Conservation (phyloP, 2,888 invertebrate species). For the Acleris cristana region DNA sequence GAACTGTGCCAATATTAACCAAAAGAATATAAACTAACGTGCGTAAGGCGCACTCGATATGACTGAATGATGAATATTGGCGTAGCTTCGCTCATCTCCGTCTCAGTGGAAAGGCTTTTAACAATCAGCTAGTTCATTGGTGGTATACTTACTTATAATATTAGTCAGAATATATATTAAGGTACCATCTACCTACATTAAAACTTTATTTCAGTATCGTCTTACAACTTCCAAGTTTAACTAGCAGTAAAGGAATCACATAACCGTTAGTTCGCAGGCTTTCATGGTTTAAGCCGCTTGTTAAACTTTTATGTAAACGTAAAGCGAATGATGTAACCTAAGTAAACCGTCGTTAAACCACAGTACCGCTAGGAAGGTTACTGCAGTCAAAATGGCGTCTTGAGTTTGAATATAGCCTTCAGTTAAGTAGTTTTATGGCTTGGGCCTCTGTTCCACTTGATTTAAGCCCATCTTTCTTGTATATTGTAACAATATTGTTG, state of each 20-base stretch:
- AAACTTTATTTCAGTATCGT: slow-evolving; percentile 3
- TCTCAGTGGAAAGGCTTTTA: no score
- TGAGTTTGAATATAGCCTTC: neutral
- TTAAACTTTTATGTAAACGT: slow-evolving; percentile 37
- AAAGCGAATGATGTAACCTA: slow-evolving; percentile 35
- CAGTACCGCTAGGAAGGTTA: neutral
- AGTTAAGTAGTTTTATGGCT: neutral
- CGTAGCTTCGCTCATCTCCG: no score
- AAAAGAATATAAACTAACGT: no score
- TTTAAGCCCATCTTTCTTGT: no score
- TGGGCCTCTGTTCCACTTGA: neutral
- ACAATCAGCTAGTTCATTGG: no score
- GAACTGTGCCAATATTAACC: no score
- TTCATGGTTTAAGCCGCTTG: slow-evolving; percentile 35
- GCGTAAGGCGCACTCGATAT: no score
- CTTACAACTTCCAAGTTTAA: neutral
- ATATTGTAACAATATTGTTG: no score
- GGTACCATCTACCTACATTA: no score
- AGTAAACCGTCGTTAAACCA: slow-evolving; percentile 34
- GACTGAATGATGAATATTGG: no score
- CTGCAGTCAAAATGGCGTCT: slow-evolving; percentile 3
- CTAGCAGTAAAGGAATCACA: slow-evolving; percentile 20
- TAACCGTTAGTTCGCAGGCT: slow-evolving; percentile 36
- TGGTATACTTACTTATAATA: no score
- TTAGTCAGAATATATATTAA: no score